Evolutionary conservation across 2,888 invertebrate genomes (phyloP), one percentile per base, ranked within the genome.

Genomic region (Leptopilina drosophilae): DNA sequence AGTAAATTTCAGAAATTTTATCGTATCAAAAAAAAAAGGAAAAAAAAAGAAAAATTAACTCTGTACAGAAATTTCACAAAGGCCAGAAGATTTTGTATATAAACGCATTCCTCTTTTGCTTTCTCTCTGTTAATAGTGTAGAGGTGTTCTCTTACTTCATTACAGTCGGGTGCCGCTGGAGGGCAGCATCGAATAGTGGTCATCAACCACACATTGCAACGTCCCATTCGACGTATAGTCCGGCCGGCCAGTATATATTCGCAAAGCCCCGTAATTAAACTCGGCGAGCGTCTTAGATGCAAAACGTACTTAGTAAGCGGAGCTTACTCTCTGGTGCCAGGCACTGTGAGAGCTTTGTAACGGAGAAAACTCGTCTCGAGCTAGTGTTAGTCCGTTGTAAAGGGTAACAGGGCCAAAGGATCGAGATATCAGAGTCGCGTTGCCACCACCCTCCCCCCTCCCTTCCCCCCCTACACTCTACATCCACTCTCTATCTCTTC

Each of bases 281-380:
- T 84, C 81, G 75, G 75, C 81, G 83, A 88, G 87, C 89, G 88
- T 91, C 90, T 91, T 89, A 90, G 89, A 90, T 90, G 90, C 89
- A 89, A 89, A 91, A 90, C 89, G 89, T 89, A 91, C 88, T 90
- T 90, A 87, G 88, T 87, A 87, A 87, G 86, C 87, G 83, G 87
- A 87, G 88, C 89, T 88, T 88, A 87, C 87, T 84, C 86, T 76
- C 77, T 81, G 78, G 76, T 77, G 78, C 78, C 81, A 79, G 76
- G 53, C 14, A 42, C 5, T 78, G 78, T 76, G 78, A 59, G 80
- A 64, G 81, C 69, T 69, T 69, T 69, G 53, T 69, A 33, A 5
- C 26, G 75, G 77, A 82, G 78, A 80, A 79, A 76, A 78, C 82
- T 81, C 80, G 81, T 42, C 49, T 12, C 9, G 69, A 33, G 53